Conservation (phyloP, 2,888 invertebrate genomes). For the Acrobasis suavella region DNA sequence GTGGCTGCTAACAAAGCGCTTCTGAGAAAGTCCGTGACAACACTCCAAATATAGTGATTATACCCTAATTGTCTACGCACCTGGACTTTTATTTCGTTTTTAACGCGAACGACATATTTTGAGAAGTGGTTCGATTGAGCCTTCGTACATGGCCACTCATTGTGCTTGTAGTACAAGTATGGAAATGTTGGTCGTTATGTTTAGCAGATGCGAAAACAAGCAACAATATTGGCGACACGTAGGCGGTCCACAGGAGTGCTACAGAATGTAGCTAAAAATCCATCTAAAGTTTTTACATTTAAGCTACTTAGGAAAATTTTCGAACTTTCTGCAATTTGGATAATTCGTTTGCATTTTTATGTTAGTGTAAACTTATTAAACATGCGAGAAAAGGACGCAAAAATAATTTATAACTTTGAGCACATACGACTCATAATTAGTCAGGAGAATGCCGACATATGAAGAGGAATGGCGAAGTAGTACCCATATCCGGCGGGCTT, state of each 20-base stretch:
- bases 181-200: slow-evolving; percentile 32
- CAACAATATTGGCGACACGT: slow-evolving; percentile 11
- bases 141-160: slow-evolving; percentile 61
- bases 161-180: slow-evolving; percentile 55
- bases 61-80: slow-evolving; percentile 75
- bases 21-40: slow-evolving; percentile 76
- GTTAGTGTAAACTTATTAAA: too few species aligned
- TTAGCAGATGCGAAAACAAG: slow-evolving; percentile 34
- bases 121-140: slow-evolving; percentile 47
- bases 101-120: slow-evolving; percentile 66
- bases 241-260: neutral
- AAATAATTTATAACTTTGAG: too few species aligned
- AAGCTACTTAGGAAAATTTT: too few species aligned
- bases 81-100: slow-evolving; percentile 75
- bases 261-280: too few species aligned
- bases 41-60: slow-evolving; percentile 79
- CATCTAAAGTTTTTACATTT: too few species aligned
- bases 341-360: too few species aligned
- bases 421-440: too few species aligned
- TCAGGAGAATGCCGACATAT: too few species aligned
- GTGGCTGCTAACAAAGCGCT: slow-evolving; percentile 73
- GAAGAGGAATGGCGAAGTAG: too few species aligned
- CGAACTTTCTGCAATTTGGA: too few species aligned
- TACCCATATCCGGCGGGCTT: too few species aligned
- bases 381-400: too few species aligned